Evolutionary conservation across 2,113 vertebrate genomes (phyloP).

Genomic region (Chloropsis cyanopogon): DNA sequence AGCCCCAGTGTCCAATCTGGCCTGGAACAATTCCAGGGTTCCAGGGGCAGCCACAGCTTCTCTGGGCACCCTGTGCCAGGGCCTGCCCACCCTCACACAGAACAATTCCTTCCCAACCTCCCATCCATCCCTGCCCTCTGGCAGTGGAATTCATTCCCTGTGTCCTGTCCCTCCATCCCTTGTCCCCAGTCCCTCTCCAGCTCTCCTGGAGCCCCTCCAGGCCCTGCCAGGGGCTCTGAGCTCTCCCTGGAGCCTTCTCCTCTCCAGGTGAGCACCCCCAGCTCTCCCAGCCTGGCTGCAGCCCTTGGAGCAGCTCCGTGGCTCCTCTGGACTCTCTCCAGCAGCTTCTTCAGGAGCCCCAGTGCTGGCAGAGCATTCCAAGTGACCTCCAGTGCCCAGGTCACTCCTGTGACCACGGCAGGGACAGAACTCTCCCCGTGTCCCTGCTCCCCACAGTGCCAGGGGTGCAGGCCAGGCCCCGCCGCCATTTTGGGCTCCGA

Average conservation of each 20-base stretch:
- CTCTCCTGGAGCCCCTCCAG: neutral
- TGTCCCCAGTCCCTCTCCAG: neutral
- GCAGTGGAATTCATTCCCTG: neutral
- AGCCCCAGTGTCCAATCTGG: rapidly evolving
- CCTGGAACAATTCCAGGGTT: neutral
- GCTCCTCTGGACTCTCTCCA: neutral
- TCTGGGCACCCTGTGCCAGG: neutral
- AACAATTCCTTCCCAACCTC: neutral
- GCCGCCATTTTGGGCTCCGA: neutral
- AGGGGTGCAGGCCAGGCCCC: neutral
- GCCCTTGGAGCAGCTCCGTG: rapidly evolving
- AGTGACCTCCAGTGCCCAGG: neutral
- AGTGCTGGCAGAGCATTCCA: neutral
- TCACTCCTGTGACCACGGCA: neutral
- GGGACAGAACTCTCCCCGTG: neutral
- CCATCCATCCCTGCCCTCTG: neutral
- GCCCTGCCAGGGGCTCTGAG: neutral
- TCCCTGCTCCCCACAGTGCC: neutral
- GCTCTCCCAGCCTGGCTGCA: neutral
- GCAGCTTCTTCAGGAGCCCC: neutral
- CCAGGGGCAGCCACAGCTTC: neutral
- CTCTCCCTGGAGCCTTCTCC: neutral
- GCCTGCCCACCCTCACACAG: rapidly evolving
- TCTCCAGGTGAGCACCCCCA: neutral
- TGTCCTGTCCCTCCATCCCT: neutral